Percentiles rank a stretch among this genome's conserved stretches.
Evolutionary conservation across 2,888 invertebrate genomes (phyloP).

Genomic region (Chalcosyrphus nemorum): DNA sequence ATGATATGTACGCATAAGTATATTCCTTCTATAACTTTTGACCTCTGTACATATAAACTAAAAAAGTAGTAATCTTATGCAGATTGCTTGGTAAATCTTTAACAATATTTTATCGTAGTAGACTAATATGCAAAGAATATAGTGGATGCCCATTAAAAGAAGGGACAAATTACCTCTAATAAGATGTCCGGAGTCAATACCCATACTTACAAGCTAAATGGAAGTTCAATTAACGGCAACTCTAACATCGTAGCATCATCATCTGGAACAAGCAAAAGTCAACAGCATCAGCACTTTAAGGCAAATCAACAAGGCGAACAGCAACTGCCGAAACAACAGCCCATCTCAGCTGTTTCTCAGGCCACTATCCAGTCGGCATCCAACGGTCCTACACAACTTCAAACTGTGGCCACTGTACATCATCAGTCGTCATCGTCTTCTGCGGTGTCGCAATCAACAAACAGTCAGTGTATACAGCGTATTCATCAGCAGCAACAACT

Average conservation of each 20-base stretch:
- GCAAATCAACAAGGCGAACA: constrained; percentile 45
- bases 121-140: constrained; percentile 1
- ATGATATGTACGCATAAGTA: no score
- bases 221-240: constrained; percentile 46
- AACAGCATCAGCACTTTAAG: constrained; percentile 40
- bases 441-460: constrained; percentile 69
- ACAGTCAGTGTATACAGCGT: constrained; percentile 74
- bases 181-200: constrained; percentile 62
- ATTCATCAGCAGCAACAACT: constrained; percentile 73
- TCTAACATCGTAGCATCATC: constrained; percentile 13
- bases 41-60: background rate
- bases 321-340: constrained; percentile 75
- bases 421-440: constrained; percentile 75
- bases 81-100: background rate
- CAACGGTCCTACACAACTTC: constrained; percentile 76
- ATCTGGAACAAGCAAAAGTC: constrained; percentile 28
- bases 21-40: no score
- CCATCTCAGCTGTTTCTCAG: constrained; percentile 33
- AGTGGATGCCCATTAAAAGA: constrained; percentile 5
- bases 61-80: background rate
- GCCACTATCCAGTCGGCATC: constrained; percentile 66
- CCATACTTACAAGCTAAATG: constrained; percentile 55
- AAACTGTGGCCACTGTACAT: constrained; percentile 80
- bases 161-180: background rate
- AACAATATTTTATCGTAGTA: background rate